Conservation (phyloP, 2,113 vertebrate species). For the Romanogobio albipinnatus region DNA sequence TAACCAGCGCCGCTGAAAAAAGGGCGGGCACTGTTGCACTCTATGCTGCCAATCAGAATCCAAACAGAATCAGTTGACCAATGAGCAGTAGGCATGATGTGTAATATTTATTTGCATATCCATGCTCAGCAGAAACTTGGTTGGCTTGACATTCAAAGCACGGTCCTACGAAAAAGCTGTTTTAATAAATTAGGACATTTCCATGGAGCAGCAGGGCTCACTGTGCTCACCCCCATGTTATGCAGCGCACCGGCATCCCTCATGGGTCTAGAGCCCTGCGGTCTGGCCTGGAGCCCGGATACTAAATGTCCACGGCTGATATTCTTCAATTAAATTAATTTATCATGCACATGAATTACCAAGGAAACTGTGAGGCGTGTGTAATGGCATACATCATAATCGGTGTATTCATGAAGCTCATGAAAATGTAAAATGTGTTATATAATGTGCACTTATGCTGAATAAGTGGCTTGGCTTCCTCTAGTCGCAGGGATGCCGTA, state of each 20-base stretch:
- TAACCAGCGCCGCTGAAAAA: no score
- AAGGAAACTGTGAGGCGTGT: constrained; percentile 6
- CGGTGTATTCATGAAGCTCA: not conserved
- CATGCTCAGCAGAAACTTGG: not conserved
- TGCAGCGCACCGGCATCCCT: not conserved
- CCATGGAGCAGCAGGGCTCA: not conserved
- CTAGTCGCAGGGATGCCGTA: not conserved
- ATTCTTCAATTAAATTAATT: constrained; percentile 10
- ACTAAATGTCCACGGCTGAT: not conserved
- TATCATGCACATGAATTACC: constrained; percentile 6
- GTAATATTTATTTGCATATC: not conserved
- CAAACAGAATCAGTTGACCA: not conserved
- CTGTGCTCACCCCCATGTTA: constrained; percentile 7
- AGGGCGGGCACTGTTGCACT: no score
- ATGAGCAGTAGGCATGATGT: not conserved
- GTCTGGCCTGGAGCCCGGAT: not conserved
- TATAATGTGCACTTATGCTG: constrained; percentile 9
- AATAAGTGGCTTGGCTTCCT: not conserved
- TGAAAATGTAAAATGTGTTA: not conserved
- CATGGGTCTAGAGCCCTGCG: not conserved
- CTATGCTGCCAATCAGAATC: no score
- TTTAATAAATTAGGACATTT: constrained; percentile 3
- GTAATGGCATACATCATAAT: constrained; percentile 22
- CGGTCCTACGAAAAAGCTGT: not conserved
- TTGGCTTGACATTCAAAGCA: constrained; percentile 25